Conservation (phyloP, 92 coral and sea anemone species). For the Parazoanthus atlanticus region DNA sequence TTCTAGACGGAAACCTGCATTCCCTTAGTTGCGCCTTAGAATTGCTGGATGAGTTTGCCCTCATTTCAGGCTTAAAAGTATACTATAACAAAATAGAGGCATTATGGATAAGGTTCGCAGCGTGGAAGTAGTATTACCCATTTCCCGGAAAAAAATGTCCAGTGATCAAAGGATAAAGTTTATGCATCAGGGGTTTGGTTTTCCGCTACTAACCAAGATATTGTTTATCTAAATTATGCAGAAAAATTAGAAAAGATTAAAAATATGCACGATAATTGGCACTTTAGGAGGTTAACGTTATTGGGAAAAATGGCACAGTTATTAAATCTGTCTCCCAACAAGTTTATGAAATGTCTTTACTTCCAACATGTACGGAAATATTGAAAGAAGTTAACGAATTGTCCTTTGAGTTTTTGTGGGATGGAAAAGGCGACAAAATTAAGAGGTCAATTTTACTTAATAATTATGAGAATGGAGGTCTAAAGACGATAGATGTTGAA, state of each 20-base stretch:
- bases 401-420: neutral
- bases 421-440: neutral
- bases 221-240: neutral
- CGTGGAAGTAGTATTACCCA: neutral
- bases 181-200: too few relatives aligned
- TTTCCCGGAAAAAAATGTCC: neutral
- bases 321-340: neutral
- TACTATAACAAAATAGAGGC: conserved; percentile 43
- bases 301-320: neutral
- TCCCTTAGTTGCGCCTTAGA: conserved; percentile 31
- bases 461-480: neutral
- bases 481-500: neutral
- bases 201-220: too few relatives aligned
- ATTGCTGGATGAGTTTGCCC: conserved; percentile 16
- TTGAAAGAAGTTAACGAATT: neutral
- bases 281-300: neutral
- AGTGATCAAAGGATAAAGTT: neutral
- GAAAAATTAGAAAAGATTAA: neutral
- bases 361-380: neutral
- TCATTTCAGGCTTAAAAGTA: conserved; percentile 36
- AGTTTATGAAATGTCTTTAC: neutral
- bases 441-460: neutral
- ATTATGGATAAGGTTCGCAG: conserved; percentile 40
- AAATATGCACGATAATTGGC: neutral
- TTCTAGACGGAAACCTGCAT: conserved; percentile 17